phyloP scores from a whole-genome alignment of 2,888 invertebrate genomes.

The Nephrocerus scutellatus region DNA sequence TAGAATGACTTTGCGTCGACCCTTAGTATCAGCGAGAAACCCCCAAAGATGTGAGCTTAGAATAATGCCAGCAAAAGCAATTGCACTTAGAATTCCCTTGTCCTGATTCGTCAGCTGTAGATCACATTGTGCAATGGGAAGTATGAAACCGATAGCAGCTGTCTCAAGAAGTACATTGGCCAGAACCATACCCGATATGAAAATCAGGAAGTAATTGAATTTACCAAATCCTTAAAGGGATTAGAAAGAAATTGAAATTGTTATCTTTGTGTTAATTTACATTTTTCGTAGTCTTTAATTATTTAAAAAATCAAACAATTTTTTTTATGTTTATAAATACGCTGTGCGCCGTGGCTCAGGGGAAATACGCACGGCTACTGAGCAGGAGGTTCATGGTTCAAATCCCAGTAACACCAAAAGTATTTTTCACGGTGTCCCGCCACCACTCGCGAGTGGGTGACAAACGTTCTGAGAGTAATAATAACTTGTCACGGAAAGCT shows the following conservation, averaged over 20 bases:
- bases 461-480: no score
- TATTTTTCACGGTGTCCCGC: no score
- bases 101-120: slow-evolving; percentile 41
- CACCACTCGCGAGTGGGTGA: no score
- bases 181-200: slow-evolving; percentile 50
- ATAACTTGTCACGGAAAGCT: no score
- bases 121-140: slow-evolving; percentile 50
- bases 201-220: slow-evolving; percentile 49
- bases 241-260: slow-evolving; percentile 1
- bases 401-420: no score
- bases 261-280: neutral
- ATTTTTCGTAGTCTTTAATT: no score
- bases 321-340: no score
- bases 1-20: slow-evolving; percentile 48
- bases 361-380: no score
- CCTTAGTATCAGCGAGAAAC: slow-evolving; percentile 52
- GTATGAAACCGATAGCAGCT: slow-evolving; percentile 49
- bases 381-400: no score
- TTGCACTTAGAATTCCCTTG: slow-evolving; percentile 45
- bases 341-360: no score
- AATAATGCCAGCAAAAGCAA: slow-evolving; percentile 48
- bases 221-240: slow-evolving; percentile 47
- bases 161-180: slow-evolving; percentile 48
- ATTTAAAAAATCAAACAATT: no score
- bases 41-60: slow-evolving; percentile 54